Evolutionary conservation across 37 sponge, comb jelly and placozoan species (phyloP), one percentile per base, ranked within the genome.

Genomic region (Lycopodina hypogea): DNA sequence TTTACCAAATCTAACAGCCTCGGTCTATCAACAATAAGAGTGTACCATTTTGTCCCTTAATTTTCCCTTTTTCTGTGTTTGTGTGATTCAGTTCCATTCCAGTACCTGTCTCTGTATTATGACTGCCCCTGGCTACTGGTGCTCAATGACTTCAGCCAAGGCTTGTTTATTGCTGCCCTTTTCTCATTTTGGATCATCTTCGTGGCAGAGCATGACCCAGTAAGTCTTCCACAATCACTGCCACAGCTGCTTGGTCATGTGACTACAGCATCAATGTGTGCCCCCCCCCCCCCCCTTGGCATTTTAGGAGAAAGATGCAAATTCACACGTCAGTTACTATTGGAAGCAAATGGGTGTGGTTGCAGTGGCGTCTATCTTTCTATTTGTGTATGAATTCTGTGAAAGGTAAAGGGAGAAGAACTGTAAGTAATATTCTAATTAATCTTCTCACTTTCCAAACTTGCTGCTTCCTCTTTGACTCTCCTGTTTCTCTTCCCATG

Each of bases 331-430:
- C 7, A 78, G 90, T 2, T 35, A 19, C 45, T 87, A 91, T 57
- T 91, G 84, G 88, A 87, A 86, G 34, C 78, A 87, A 80, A 37
- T 91, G 30, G 58, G 65, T 0, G 71, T 82, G 42, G 81, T 84
- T 22, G 15, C 75, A 22, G 21, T 87, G 24, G 48, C 79, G 30
- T 74, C 69, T 50, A 29, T 80, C 21, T 67, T 71, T 45, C 38
- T 91, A 37, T 91, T 91, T 42, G 61, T 91, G 38, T 91, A 91
- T 29, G 92, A 91, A 68, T 87, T 91, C 64, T 91, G 92, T 87
- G 88, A 91, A 50, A 87, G 92, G 92, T 91, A 77, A 3, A 15
- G 62, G 36, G 65, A 52, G 8, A 19, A 30, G n/a, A 42, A 72
- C 6, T 56, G 17, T 1, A 17, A 9, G 48, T 45, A 9, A 4